These are phyloP conservation scores for Epinephelus awoara DNA, from an alignment of 2,797 vertebrate species.

Conservation along the genomic window DNA sequence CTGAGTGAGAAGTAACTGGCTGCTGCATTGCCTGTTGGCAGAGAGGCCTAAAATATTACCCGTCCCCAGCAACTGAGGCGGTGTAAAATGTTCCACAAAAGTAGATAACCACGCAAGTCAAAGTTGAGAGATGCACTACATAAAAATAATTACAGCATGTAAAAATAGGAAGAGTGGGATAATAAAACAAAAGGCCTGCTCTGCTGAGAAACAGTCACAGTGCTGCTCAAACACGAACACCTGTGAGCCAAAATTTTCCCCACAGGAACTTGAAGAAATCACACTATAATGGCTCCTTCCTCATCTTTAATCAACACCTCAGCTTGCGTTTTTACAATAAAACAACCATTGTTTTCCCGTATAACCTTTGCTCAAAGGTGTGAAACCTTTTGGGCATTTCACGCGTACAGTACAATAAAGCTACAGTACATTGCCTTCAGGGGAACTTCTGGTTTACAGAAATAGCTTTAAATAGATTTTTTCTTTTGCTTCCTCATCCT, in stretches of 20 bases:
- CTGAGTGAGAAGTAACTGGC: conserved; percentile 44
- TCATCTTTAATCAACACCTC: background rate
- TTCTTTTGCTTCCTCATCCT: conserved; percentile 42
- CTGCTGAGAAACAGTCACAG: background rate
- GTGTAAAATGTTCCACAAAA: conserved; percentile 7
- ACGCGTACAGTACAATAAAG: background rate
- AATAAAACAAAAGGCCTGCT: conserved; percentile 18
- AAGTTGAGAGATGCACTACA: conserved; percentile 32
- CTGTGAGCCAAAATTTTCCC: background rate
- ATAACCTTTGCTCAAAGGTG: background rate
- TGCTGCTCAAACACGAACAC: conserved; percentile 8
- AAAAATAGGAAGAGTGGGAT: conserved; percentile 38
- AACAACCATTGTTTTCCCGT: background rate
- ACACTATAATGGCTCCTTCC: background rate
- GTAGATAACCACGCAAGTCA: conserved; percentile 39
- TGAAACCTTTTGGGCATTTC: background rate
- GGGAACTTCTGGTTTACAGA: conserved; percentile 21
- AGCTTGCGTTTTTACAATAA: background rate
- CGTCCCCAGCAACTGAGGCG: conserved; percentile 37
- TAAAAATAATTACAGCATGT: conserved; percentile 52
- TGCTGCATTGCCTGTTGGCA: conserved; percentile 48
- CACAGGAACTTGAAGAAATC: background rate
- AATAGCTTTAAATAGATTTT: conserved; percentile 28
- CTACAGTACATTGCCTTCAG: background rate
- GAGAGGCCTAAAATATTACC: conserved; percentile 39